A percentile compares a stretch with the other conserved stretches of the same genome.
These are phyloP conservation scores for Lepisosteus osseus DNA, from an alignment of 2,113 vertebrate species.

Conservation along the genomic window DNA sequence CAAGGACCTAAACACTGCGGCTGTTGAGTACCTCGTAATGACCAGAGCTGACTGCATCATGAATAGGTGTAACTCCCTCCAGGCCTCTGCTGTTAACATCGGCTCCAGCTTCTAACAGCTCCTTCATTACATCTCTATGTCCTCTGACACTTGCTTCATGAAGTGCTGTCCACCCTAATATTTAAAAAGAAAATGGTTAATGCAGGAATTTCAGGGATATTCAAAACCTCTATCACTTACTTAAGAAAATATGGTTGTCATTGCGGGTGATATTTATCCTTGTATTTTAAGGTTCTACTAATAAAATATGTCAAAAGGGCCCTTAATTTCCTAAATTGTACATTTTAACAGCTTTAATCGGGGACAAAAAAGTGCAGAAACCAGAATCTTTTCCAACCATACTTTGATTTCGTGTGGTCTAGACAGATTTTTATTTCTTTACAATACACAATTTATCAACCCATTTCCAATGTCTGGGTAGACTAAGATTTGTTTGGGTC, in stretches of 20 bases:
- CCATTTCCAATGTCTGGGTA: too few species aligned
- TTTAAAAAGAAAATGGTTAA: conserved; percentile 14
- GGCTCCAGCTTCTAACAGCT: conserved; percentile 75
- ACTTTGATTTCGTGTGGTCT: too few species aligned
- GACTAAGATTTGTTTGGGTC: too few species aligned
- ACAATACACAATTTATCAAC: too few species aligned
- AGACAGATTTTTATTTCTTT: too few species aligned
- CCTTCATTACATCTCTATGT: conserved; percentile 55
- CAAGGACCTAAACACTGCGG: neutral
- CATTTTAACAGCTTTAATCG: too few species aligned
- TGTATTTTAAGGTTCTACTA: neutral
- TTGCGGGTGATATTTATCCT: neutral
- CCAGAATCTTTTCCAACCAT: too few species aligned
- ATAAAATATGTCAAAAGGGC: neutral
- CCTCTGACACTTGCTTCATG: conserved; percentile 69
- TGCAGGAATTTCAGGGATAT: neutral
- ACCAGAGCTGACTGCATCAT: conserved; percentile 63
- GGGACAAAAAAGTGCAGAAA: too few species aligned
- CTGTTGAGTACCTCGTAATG: conserved; percentile 67
- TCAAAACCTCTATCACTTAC: neutral
- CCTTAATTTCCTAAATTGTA: neutral
- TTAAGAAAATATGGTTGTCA: neutral
- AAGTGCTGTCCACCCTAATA: conserved; percentile 80
- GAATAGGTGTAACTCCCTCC: conserved; percentile 70
- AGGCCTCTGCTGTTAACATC: conserved; percentile 60